Percentiles rank a stretch among this genome's conserved stretches.
Evolutionary conservation across 2,113 vertebrate species (phyloP).

Genomic region (Macaca mulatta): DNA sequence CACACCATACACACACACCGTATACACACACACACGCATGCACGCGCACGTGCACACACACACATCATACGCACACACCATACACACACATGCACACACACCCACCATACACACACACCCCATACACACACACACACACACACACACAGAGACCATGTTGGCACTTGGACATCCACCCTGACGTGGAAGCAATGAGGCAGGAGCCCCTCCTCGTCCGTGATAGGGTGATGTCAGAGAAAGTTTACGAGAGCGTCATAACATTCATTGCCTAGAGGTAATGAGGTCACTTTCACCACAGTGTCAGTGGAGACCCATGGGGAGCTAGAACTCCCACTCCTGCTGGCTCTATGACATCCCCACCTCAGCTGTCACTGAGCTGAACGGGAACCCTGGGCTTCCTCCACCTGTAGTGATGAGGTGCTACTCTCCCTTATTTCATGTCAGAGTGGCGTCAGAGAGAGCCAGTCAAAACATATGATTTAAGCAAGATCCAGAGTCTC

Average conservation of each 20-base stretch:
- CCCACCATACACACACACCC: too few species aligned
- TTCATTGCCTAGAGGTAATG: not conserved
- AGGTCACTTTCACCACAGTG: not conserved
- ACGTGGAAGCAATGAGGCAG: not conserved
- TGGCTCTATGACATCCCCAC: not conserved
- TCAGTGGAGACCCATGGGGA: not conserved
- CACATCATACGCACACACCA: accelerated
- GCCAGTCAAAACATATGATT: not conserved
- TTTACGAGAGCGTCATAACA: too few species aligned
- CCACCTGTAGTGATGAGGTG: not conserved
- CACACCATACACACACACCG: too few species aligned
- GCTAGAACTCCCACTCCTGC: not conserved
- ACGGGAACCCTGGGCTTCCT: not conserved
- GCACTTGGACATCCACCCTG: not conserved
- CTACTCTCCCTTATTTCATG: not conserved
- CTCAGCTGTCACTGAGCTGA: not conserved
- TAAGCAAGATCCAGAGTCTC: not conserved
- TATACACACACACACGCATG: not conserved
- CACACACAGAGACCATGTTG: not conserved
- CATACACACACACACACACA: not conserved
- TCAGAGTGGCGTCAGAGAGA: not conserved
- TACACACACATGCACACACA: too few species aligned
- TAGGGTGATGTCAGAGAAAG: not conserved
- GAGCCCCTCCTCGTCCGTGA: not conserved
- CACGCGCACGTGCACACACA: too few species aligned